These are phyloP conservation scores for Hirtodrosophila confusa DNA, from an alignment of 2,888 invertebrate species.

Conservation along the genomic window DNA sequence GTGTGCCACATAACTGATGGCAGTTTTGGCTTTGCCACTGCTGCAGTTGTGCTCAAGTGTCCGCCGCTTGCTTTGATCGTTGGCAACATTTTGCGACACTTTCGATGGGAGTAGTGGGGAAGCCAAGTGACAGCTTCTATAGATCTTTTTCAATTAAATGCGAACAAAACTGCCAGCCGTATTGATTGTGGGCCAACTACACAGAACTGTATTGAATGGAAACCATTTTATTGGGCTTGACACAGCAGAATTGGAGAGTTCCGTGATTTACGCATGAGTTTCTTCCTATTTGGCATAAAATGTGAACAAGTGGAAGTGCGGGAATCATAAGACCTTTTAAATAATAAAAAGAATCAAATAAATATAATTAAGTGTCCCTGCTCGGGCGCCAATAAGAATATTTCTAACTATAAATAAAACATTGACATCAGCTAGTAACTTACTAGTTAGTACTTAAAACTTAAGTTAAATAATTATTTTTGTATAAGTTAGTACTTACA, in stretches of 20 bases:
- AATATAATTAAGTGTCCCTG: too few species aligned
- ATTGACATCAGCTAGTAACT: too few species aligned
- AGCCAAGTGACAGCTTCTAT: slow-evolving; percentile 7
- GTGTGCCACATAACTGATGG: slow-evolving; percentile 60
- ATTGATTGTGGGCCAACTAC: slow-evolving; percentile 3
- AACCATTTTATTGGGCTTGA: slow-evolving; percentile 8
- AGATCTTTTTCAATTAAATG: slow-evolving; percentile 37
- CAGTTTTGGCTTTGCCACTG: slow-evolving; percentile 37
- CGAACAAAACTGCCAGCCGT: slow-evolving; percentile 10
- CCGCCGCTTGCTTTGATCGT: slow-evolving; percentile 49
- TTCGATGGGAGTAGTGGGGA: slow-evolving; percentile 10
- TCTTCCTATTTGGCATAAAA: slow-evolving; percentile 1
- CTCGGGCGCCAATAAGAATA: too few species aligned
- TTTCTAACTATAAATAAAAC: too few species aligned
- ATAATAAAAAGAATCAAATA: too few species aligned
- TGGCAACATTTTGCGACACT: slow-evolving; percentile 57
- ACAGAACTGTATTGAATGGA: slow-evolving; percentile 9
- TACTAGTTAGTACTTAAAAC: too few species aligned
- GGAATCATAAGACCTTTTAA: too few species aligned
- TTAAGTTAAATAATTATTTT: too few species aligned
- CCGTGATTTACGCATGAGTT: neutral
- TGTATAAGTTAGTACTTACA: too few species aligned
- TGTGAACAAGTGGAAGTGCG: too few species aligned
- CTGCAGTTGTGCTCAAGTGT: slow-evolving; percentile 44
- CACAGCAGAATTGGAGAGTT: neutral